Conservation (phyloP, 64 coral and sea anemone species). For the Pocillopora verrucosa region DNA sequence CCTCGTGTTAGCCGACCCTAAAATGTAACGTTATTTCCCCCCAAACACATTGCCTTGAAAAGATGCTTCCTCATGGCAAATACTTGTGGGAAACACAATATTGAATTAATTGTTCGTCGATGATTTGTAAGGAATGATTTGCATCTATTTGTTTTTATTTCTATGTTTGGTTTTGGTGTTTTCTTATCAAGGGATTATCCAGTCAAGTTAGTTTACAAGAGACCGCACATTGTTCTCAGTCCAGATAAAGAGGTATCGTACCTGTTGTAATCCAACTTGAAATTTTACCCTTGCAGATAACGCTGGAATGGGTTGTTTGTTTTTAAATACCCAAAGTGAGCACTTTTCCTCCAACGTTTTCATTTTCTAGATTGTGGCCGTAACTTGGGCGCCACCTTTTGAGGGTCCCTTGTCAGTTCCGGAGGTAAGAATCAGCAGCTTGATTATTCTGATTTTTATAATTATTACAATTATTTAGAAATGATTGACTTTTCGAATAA, state of each 20-base stretch:
- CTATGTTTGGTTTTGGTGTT: background rate
- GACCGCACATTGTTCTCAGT: slow-evolving; percentile 78
- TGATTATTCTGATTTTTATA: background rate
- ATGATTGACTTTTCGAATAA: too few species aligned
- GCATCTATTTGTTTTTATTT: too few species aligned
- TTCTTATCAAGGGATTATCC: slow-evolving; percentile 67
- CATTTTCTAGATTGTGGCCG: slow-evolving; percentile 61
- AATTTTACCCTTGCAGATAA: too few species aligned
- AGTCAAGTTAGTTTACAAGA: slow-evolving; percentile 85
- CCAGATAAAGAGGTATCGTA: slow-evolving; percentile 61
- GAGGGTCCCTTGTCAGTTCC: slow-evolving; percentile 74
- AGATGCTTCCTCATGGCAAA: too few species aligned
- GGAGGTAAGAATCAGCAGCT: slow-evolving; percentile 46
- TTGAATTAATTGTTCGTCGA: too few species aligned
- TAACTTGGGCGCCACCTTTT: slow-evolving; percentile 90
- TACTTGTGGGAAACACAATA: too few species aligned
- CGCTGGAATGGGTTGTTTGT: background rate
- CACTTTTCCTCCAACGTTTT: background rate
- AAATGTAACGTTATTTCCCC: too few species aligned
- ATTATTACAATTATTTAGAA: background rate
- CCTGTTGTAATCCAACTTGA: too few species aligned
- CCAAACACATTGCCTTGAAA: too few species aligned
- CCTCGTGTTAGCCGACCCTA: too few species aligned
- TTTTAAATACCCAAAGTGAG: background rate
- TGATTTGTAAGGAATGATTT: background rate